A percentile compares a stretch with the other conserved stretches of the same genome.
phyloP scores from a whole-genome alignment of 2,113 vertebrate genomes.

The Hyaena hyaena region DNA sequence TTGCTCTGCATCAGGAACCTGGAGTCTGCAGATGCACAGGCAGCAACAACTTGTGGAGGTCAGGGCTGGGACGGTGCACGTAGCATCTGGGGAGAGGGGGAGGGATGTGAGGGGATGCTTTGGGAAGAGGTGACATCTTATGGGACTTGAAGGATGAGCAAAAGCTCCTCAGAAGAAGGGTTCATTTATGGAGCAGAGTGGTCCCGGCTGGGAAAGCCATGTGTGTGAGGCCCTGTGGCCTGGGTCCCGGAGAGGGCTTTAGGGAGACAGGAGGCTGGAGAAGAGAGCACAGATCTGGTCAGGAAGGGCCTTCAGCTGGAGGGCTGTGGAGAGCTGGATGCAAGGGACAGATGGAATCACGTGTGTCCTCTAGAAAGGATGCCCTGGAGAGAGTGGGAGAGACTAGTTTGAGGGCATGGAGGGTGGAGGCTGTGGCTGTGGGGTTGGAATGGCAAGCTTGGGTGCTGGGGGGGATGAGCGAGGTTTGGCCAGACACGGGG shows the following conservation, averaged over 20 bases:
- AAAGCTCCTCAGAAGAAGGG: neutral
- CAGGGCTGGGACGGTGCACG: neutral
- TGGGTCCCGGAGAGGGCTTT: neutral
- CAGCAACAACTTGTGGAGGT: too few relatives aligned
- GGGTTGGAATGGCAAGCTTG: neutral
- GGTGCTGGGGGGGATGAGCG: neutral
- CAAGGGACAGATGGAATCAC: neutral
- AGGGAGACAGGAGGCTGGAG: neutral
- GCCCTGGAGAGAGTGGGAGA: neutral
- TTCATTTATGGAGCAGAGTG: neutral
- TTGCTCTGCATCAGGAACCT: neutral
- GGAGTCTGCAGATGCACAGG: neutral
- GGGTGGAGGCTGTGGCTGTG: rapidly evolving
- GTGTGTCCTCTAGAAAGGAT: neutral
- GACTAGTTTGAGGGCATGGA: neutral
- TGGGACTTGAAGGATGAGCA: neutral
- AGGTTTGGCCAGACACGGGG: neutral
- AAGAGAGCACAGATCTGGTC: neutral
- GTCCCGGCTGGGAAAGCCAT: neutral
- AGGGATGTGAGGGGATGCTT: neutral
- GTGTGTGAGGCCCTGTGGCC: neutral
- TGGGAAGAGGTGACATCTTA: neutral
- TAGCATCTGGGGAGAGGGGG: neutral
- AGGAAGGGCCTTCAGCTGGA: rapidly evolving
- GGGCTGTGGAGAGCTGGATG: neutral